A percentile compares a stretch with the other conserved stretches of the same genome.
Evolutionary conservation across 2,113 vertebrate species (phyloP).

Genomic region (Gadus chalcogrammus): DNA sequence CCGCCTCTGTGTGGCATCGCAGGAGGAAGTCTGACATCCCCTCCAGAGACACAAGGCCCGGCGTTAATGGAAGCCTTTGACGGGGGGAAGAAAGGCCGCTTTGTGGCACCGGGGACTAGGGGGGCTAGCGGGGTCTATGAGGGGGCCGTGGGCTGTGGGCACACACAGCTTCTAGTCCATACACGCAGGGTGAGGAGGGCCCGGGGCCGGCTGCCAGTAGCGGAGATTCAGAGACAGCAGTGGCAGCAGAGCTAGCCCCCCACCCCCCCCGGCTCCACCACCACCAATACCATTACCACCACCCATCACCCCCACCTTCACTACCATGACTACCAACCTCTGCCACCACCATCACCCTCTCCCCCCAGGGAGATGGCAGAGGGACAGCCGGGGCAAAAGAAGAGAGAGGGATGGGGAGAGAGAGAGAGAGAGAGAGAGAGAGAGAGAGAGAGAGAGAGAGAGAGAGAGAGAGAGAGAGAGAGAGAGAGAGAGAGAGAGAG

Average conservation of each 20-base stretch:
- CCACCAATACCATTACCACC: not conserved
- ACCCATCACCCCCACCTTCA: slow-evolving; percentile 40
- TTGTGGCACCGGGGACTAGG: slow-evolving; percentile 69
- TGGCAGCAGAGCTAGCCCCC: slow-evolving; percentile 65
- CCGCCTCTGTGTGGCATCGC: slow-evolving; percentile 73
- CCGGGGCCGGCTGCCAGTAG: slow-evolving; percentile 74
- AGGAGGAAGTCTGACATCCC: slow-evolving; percentile 74
- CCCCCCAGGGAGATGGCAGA: slow-evolving; percentile 62
- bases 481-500: no score
- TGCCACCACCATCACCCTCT: slow-evolving; percentile 15
- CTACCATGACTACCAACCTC: not conserved
- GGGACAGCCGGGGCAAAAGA: slow-evolving; percentile 28
- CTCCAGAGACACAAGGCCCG: slow-evolving; percentile 62
- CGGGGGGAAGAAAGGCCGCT: slow-evolving; percentile 69
- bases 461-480: no score
- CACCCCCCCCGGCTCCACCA: not conserved
- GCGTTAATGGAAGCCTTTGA: slow-evolving; percentile 77
- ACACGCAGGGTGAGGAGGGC: slow-evolving; percentile 55
- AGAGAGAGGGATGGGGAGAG: not conserved
- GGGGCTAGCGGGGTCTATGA: slow-evolving; percentile 50
- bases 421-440: not conserved
- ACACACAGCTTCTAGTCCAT: slow-evolving; percentile 68
- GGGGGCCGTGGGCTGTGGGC: slow-evolving; percentile 51
- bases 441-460: no score
- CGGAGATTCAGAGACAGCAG: slow-evolving; percentile 73